phyloP scores from a whole-genome alignment of 2,113 vertebrate species.

The Anguilla japonica region DNA sequence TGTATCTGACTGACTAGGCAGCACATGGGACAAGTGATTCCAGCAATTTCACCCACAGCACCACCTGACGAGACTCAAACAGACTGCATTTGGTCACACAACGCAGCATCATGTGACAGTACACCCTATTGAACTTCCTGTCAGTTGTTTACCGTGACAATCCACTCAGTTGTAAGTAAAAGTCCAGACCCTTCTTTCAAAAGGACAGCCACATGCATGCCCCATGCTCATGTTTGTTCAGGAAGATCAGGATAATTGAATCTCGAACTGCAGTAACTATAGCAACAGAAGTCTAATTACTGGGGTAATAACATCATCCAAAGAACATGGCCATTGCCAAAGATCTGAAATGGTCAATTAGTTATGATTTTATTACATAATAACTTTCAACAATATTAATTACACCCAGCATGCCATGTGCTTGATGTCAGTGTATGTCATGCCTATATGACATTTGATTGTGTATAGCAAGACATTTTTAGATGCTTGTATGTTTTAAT shows the following conservation, averaged over 20 bases:
- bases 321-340: not conserved
- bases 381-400: conserved; percentile 12
- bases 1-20: not conserved
- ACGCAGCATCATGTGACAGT: not conserved
- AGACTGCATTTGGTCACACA: not conserved
- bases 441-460: not conserved
- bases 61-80: not conserved
- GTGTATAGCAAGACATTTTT: not conserved
- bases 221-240: not conserved
- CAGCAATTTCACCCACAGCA: not conserved
- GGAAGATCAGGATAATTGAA: conserved; percentile 15
- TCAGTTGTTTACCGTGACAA: not conserved
- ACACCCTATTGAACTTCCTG: not conserved
- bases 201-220: not conserved
- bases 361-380: not conserved
- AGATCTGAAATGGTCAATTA: conserved; percentile 13
- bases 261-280: conserved; percentile 17
- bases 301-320: not conserved
- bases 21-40: not conserved
- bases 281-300: not conserved
- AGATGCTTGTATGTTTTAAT: conserved; percentile 1
- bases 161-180: conserved; percentile 1
- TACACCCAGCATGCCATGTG: not conserved
- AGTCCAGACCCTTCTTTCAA: not conserved
- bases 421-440: not conserved